Percentiles rank a stretch among this genome's conserved stretches.
Evolutionary conservation across 2,797 vertebrate species (phyloP).

Genomic region (Diceros bicornis): DNA sequence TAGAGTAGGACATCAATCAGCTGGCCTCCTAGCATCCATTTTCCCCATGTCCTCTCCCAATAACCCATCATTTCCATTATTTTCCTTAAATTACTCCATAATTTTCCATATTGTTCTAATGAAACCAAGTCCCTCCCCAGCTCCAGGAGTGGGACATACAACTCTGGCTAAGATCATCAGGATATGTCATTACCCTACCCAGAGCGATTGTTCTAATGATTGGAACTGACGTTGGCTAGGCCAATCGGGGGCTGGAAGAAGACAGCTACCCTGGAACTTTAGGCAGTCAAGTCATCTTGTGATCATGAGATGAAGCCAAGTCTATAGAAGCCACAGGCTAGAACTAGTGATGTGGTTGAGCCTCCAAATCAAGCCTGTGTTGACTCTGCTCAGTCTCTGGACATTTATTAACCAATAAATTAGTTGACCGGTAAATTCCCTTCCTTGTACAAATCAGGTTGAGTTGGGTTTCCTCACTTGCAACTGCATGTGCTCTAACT

Average conservation of each 20-base stretch:
- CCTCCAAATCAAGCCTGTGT: not conserved
- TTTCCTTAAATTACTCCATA: not conserved
- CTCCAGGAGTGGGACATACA: not conserved
- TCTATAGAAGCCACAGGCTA: not conserved
- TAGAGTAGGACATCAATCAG: not conserved
- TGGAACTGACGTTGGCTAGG: not conserved
- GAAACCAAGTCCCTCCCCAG: not conserved
- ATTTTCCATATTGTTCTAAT: not conserved
- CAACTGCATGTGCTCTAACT: rapidly evolving
- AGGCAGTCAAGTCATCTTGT: no score
- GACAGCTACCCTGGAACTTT: not conserved
- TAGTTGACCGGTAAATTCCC: not conserved
- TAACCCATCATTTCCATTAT: not conserved
- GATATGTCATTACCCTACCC: not conserved
- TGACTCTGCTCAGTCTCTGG: not conserved
- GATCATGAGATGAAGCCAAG: not conserved
- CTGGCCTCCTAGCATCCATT: no score
- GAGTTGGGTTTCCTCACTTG: not conserved
- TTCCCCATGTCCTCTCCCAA: not conserved
- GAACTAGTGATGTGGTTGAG: not conserved
- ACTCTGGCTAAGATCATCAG: not conserved
- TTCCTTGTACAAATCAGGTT: not conserved
- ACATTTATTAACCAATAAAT: not conserved
- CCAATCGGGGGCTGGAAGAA: not conserved
- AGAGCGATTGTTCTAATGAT: not conserved